These are phyloP conservation scores for Sebastiscus albofasciatus DNA, from an alignment of 2,797 vertebrate genomes.

Conservation along the genomic window DNA sequence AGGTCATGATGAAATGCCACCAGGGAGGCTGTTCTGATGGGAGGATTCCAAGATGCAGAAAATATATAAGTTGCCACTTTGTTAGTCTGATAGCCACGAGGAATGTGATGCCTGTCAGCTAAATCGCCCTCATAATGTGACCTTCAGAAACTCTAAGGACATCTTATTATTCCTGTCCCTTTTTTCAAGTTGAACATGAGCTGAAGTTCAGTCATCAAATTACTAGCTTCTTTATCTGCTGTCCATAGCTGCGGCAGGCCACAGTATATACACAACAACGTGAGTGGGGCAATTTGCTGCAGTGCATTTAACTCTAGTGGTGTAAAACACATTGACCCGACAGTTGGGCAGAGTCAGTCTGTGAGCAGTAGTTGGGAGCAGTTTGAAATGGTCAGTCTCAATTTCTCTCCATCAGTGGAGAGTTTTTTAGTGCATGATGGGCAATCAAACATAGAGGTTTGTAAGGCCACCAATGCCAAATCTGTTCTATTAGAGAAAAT, in stretches of 20 bases:
- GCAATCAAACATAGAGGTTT: constrained; percentile 54
- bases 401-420: constrained; percentile 61
- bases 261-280: constrained; percentile 37
- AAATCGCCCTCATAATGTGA: constrained; percentile 50
- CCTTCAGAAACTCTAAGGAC: constrained; percentile 64
- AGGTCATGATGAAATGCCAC: constrained; percentile 87
- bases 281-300: constrained; percentile 67
- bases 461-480: constrained; percentile 31
- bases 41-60: constrained; percentile 75
- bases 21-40: constrained; percentile 76
- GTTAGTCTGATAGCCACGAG: constrained; percentile 71
- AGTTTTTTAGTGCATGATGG: constrained; percentile 57
- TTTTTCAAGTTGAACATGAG: constrained; percentile 40
- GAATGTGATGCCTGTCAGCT: constrained; percentile 71
- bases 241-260: constrained; percentile 21
- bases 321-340: constrained; percentile 73
- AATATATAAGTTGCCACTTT: constrained; percentile 66
- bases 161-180: constrained; percentile 63
- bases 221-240: constrained; percentile 33
- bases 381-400: constrained; percentile 67
- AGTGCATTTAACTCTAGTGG: constrained; percentile 71
- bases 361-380: constrained; percentile 58
- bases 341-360: constrained; percentile 63
- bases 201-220: constrained; percentile 45
- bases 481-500: constrained; percentile 41